Percentiles rank a stretch among this genome's conserved stretches.
phyloP scores from a whole-genome alignment of 1,140 invertebrate genomes.

The Drosophila tropicalis region DNA sequence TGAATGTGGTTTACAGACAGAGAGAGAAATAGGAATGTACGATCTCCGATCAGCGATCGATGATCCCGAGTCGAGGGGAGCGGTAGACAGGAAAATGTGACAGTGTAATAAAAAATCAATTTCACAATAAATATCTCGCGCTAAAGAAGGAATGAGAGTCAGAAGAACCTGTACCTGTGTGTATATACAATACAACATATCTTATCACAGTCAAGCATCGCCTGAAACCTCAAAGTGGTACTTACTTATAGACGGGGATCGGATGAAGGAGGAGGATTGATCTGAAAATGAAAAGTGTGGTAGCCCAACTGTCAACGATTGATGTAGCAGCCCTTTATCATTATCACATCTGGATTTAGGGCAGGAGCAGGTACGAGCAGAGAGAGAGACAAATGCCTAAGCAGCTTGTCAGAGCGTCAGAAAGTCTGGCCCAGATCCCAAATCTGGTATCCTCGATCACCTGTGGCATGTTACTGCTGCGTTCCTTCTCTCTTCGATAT shows the following conservation, averaged over 20 bases:
- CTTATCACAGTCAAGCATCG: conserved; percentile 76
- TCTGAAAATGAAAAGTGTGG: conserved; percentile 75
- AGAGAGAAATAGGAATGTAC: conserved; percentile 52
- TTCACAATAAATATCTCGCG: conserved; percentile 77
- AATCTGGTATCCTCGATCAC: conserved; percentile 17
- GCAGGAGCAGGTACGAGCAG: conserved; percentile 63
- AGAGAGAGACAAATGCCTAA: conserved; percentile 71
- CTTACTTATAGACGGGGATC: conserved; percentile 50
- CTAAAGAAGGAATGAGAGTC: conserved; percentile 2
- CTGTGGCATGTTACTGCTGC: conserved; percentile 54
- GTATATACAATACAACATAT: conserved; percentile 28
- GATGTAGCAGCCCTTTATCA: conserved; percentile 82
- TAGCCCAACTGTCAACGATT: conserved; percentile 82
- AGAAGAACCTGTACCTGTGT: conserved; percentile 54
- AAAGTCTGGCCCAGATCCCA: conserved; percentile 64
- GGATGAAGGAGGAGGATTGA: conserved; percentile 19
- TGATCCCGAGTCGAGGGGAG: not conserved
- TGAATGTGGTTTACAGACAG: conserved; percentile 48
- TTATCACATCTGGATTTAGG: conserved; percentile 77
- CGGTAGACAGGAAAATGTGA: conserved; percentile 59
- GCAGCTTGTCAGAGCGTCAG: conserved; percentile 73
- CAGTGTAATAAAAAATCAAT: conserved; percentile 82
- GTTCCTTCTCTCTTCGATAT: not conserved
- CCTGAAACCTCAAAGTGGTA: conserved; percentile 68
- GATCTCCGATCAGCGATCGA: conserved; percentile 42